Percentiles rank a stretch among this genome's conserved stretches.
Evolutionary conservation across 1,140 invertebrate species (phyloP).

Genomic region (Drosophila repleta): DNA sequence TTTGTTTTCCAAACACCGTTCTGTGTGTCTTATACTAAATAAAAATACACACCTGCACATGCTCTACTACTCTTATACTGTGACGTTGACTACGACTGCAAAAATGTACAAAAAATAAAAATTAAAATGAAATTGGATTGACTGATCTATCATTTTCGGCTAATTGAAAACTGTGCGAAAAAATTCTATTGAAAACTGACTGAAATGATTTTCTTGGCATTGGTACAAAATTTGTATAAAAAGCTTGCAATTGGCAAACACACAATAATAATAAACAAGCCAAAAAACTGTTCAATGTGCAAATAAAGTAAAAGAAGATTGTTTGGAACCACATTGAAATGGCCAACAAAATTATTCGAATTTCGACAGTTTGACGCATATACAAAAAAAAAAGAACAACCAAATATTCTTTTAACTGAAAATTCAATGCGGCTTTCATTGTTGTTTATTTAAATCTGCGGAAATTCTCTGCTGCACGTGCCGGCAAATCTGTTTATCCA

Average conservation of each 20-base stretch:
- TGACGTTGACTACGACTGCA: slow-evolving; percentile 19
- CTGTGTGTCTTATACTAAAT: slow-evolving; percentile 36
- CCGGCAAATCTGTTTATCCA: slow-evolving; percentile 25
- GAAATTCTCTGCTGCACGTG: slow-evolving; percentile 44
- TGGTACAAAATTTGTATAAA: slow-evolving; percentile 49
- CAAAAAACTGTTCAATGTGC: too few relatives aligned
- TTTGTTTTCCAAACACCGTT: slow-evolving; percentile 36
- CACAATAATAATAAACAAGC: slow-evolving; percentile 18
- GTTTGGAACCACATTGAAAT: slow-evolving; percentile 7
- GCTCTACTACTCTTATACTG: slow-evolving; percentile 18
- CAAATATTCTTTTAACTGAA: slow-evolving; percentile 3
- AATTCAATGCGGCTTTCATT: slow-evolving; percentile 29
- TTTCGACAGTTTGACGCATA: slow-evolving; percentile 30
- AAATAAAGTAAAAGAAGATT: slow-evolving; percentile 51
- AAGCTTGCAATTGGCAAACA: slow-evolving; percentile 40
- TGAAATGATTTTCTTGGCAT: slow-evolving; percentile 73
- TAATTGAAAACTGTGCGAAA: slow-evolving; percentile 54
- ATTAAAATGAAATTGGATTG: slow-evolving; percentile 51
- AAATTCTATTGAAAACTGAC: slow-evolving; percentile 48
- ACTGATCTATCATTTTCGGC: slow-evolving; percentile 52
- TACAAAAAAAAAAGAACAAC: slow-evolving; percentile 10
- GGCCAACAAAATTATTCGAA: slow-evolving; percentile 33
- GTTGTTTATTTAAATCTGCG: slow-evolving; percentile 48
- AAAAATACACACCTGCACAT: slow-evolving; percentile 14
- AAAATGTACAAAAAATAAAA: slow-evolving; percentile 14